Evolutionary conservation across 1,140 invertebrate species (phyloP).

Genomic region (Drosophila biarmipes): DNA sequence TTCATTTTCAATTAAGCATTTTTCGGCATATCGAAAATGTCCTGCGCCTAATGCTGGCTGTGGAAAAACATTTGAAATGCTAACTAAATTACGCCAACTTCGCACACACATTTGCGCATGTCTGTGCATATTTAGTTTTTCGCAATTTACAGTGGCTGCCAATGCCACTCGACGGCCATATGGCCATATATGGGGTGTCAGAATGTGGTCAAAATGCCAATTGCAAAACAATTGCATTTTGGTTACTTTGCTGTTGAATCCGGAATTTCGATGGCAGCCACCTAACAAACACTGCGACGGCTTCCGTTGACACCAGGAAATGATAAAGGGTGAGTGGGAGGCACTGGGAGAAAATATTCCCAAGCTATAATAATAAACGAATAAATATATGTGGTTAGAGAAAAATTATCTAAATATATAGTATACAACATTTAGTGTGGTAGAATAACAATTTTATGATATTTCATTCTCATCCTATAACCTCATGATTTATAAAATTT

Average conservation of each 20-base stretch:
- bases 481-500: no score
- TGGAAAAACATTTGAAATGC: slow-evolving; percentile 67
- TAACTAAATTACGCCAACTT: slow-evolving; percentile 74
- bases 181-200: slow-evolving; percentile 65
- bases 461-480: no score
- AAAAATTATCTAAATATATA: no score
- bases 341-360: slow-evolving; percentile 4
- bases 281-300: slow-evolving; percentile 74
- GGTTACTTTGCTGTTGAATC: slow-evolving; percentile 83
- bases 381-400: neutral
- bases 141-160: slow-evolving; percentile 68
- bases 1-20: slow-evolving; percentile 82
- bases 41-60: slow-evolving; percentile 47
- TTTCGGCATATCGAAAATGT: slow-evolving; percentile 72
- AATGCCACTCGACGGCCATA: slow-evolving; percentile 48
- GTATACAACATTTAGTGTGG: no score
- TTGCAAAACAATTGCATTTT: slow-evolving; percentile 84
- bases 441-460: no score
- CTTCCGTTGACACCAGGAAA: slow-evolving; percentile 66
- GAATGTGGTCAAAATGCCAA: slow-evolving; percentile 83
- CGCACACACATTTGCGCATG: slow-evolving; percentile 31
- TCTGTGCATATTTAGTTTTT: slow-evolving; percentile 68
- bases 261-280: slow-evolving; percentile 81
- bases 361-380: no score
- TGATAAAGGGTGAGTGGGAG: slow-evolving; percentile 1